Evolutionary conservation across 2,888 invertebrate species (phyloP).

Genomic region (Epiblema foenella): DNA sequence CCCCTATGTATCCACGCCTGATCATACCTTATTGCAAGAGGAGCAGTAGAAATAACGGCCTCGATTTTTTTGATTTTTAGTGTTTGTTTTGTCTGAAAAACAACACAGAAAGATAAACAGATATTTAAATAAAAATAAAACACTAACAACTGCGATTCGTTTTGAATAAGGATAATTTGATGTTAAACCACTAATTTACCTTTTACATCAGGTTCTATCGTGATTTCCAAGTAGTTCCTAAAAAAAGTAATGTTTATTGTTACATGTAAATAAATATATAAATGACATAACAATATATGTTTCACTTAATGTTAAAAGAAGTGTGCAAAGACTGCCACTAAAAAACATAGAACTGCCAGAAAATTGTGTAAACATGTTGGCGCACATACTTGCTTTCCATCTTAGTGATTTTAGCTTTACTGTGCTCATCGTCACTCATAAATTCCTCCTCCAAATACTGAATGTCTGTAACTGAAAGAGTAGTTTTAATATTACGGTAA

Average conservation of each 20-base stretch:
- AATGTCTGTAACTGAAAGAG: conserved; percentile 43
- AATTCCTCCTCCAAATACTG: conserved; percentile 46
- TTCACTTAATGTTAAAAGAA: background rate
- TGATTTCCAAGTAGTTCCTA: conserved; percentile 10
- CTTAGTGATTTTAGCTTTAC: background rate
- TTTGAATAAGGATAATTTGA: background rate
- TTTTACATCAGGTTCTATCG: conserved; percentile 1
- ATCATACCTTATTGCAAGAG: conserved; percentile 31
- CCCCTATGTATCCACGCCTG: no score
- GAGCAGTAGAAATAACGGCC: conserved; percentile 19
- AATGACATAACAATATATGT: background rate
- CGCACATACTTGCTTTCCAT: conserved; percentile 21
- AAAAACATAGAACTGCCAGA: background rate
- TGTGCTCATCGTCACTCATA: conserved; percentile 27
- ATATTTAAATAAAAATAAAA: background rate
- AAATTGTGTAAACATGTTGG: background rate
- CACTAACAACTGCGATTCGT: background rate
- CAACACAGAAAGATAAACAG: background rate
- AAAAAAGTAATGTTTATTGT: conserved; percentile 9
- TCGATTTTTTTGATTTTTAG: conserved; percentile 12
- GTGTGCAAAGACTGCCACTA: background rate
- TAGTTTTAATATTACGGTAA: background rate
- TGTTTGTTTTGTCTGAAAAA: conserved; percentile 32
- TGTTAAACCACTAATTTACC: background rate
- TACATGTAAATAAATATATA: background rate